Conservation (phyloP, 1,140 invertebrate genomes). For the Episyrphus balteatus region DNA sequence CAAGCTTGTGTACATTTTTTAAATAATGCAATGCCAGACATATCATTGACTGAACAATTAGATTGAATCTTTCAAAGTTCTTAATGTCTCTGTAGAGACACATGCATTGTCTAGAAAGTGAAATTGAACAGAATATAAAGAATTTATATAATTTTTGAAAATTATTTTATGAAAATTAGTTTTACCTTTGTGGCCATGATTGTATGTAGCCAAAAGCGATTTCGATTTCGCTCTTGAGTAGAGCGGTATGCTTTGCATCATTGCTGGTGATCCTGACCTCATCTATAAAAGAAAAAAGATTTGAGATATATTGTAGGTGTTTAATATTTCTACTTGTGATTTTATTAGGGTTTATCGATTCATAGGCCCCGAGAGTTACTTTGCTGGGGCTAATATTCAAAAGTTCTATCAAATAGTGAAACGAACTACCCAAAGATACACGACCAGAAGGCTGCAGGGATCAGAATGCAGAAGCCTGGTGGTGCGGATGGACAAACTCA, state of each 20-base stretch:
- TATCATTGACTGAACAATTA: constrained; percentile 72
- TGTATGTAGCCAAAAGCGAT: constrained; percentile 55
- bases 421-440: no score
- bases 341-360: background rate
- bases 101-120: constrained; percentile 69
- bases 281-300: constrained; percentile 33
- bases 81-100: constrained; percentile 82
- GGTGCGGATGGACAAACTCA: no score
- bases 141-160: background rate
- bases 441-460: no score
- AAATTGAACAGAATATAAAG: background rate
- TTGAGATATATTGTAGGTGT: background rate
- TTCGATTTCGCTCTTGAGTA: constrained; percentile 53
- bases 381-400: no score
- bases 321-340: background rate
- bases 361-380: background rate
- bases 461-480: no score
- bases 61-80: constrained; percentile 80
- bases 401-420: no score
- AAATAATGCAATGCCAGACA: constrained; percentile 59
- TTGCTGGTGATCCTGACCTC: constrained; percentile 48
- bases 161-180: constrained; percentile 1
- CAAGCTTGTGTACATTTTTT: constrained; percentile 55
- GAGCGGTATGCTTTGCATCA: constrained; percentile 47
- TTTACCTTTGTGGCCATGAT: constrained; percentile 57